Percentiles rank a stretch among this genome's conserved stretches.
phyloP scores from a whole-genome alignment of 92 coral and sea anemone species.

The Micromussa lordhowensis region DNA sequence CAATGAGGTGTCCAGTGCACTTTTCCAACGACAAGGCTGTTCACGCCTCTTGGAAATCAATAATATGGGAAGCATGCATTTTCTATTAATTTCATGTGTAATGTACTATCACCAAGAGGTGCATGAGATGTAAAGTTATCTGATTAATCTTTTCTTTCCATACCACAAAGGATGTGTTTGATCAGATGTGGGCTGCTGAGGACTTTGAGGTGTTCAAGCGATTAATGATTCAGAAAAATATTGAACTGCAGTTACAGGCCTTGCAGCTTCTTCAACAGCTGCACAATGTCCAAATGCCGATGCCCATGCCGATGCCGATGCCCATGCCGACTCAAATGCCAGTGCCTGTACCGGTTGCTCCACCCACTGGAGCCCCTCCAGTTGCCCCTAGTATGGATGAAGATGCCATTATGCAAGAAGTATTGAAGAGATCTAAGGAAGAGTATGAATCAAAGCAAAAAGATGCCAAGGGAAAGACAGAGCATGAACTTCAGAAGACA shows the following conservation, averaged over 20 bases:
- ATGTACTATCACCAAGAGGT: no score
- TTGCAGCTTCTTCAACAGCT: constrained; percentile 83
- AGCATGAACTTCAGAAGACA: constrained; percentile 68
- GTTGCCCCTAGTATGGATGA: constrained; percentile 59
- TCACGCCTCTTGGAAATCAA: no score
- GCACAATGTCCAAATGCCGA: constrained; percentile 51
- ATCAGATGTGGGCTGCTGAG: constrained; percentile 98
- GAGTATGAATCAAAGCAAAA: constrained; percentile 82
- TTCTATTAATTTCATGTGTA: no score
- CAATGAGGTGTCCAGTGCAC: no score
- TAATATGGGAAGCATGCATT: no score
- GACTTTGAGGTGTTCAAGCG: constrained; percentile 92
- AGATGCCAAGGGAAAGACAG: constrained; percentile 42
- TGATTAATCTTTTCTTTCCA: neutral
- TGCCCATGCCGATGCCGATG: neutral
- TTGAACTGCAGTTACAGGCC: constrained; percentile 94
- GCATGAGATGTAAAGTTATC: no score
- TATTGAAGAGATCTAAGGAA: constrained; percentile 79
- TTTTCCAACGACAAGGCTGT: no score
- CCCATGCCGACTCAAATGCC: constrained; percentile 22
- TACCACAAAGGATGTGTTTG: constrained; percentile 81
- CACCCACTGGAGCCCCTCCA: constrained; percentile 13
- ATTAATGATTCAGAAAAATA: constrained; percentile 89
- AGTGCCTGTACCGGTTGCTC: constrained; percentile 13
- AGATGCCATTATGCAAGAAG: constrained; percentile 90